Evolutionary conservation across 2,888 invertebrate species (phyloP), one percentile per base, ranked within the genome.

Genomic region (Tenthredo notha): DNA sequence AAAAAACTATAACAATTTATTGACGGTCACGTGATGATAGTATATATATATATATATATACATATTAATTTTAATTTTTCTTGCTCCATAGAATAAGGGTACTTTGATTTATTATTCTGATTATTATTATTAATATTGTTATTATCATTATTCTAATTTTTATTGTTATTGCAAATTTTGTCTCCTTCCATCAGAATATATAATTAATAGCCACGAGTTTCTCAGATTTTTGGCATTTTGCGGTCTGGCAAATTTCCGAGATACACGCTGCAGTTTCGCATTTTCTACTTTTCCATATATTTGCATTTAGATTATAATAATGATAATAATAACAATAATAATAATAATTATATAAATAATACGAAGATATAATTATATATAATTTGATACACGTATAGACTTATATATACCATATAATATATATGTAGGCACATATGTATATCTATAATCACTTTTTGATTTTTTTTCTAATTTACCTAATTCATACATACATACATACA

Each of bases 241-340:
- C 67, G 67, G 67, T 67, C 67, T 67, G 67, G 29, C 67, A 33
- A 67, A 67, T 67, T 67, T 67, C 67, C 33, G 15, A 67, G 67
- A 67, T 33, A 33, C 67, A 33, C 33, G 33, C 12, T 65, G 29
- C 67, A 67, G 33, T 67, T 67, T 67, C 33, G 15, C 18, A 6
- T 18, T 61, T 25, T 25, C 2, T 33, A 21, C 2, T 33, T 18
- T 33, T 6, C 33, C 4, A 67, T 67, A 4, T 67, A 25, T 61
- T 61, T 61, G 0, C 9, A n/a, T 61, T 25, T 25, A 5, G 33
- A 33, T 4, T 33, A 54, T 54, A n/a, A 50, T 50, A n/a, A 50
- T 50, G n/a, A 50, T 50, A 50, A 50, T 18, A 50, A 50, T 50
- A 50, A 50, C 18, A 50, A 50, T 50, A 50, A n/a, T 50, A 50